Evolutionary conservation across 2,797 vertebrate genomes (phyloP).

Genomic region (Kryptolebias ocellatus): DNA sequence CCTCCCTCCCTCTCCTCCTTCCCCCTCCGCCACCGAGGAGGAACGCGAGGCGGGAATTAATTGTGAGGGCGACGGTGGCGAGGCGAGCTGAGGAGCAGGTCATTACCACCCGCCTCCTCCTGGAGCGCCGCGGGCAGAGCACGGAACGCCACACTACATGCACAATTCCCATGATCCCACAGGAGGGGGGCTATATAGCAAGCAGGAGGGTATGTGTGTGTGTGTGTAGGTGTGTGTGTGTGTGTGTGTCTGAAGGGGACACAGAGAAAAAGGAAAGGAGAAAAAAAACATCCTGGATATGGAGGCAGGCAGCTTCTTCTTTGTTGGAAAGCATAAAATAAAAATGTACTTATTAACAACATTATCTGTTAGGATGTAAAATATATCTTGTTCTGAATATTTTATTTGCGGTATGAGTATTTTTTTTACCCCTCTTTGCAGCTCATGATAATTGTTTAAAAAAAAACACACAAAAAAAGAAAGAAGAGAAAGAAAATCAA

Average conservation of each 20-base stretch:
- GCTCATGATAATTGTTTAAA: neutral
- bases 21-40: slow-evolving; percentile 60
- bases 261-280: slow-evolving; percentile 23
- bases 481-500: slow-evolving; percentile 1
- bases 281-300: slow-evolving; percentile 41
- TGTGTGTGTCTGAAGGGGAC: neutral
- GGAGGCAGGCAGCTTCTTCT: slow-evolving; percentile 52
- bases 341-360: slow-evolving; percentile 29
- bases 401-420: slow-evolving; percentile 2
- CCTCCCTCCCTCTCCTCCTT: slow-evolving; percentile 42
- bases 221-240: too few species aligned
- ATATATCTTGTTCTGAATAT: slow-evolving; percentile 10
- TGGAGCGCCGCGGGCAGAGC: slow-evolving; percentile 80
- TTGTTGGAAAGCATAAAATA: slow-evolving; percentile 49
- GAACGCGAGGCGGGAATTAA: slow-evolving; percentile 81
- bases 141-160: slow-evolving; percentile 79
- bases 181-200: slow-evolving; percentile 57
- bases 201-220: neutral
- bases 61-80: slow-evolving; percentile 83
- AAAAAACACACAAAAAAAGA: neutral
- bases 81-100: slow-evolving; percentile 82
- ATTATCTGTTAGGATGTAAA: neutral
- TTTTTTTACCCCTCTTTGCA: neutral
- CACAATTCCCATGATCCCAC: slow-evolving; percentile 82
- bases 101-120: slow-evolving; percentile 83